phyloP scores from a whole-genome alignment of 2,113 vertebrate genomes.

The Rhabdornis inornatus region DNA sequence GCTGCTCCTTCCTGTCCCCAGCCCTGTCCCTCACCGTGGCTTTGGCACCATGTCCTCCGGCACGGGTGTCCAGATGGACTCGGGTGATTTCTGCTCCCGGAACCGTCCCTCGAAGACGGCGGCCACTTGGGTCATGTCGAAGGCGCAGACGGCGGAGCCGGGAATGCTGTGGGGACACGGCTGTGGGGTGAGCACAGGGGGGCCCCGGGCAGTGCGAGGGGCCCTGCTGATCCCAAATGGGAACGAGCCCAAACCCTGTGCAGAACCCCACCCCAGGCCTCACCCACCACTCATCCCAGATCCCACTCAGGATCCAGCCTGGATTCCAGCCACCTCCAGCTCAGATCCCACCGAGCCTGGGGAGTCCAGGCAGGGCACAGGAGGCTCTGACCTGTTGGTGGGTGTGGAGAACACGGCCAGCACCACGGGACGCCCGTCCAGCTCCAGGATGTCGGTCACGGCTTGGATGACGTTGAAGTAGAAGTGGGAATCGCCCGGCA shows the following conservation, averaged over 20 bases:
- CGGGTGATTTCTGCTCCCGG: slow-evolving; percentile 93
- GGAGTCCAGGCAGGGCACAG: accelerated
- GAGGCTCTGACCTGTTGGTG: slow-evolving; percentile 83
- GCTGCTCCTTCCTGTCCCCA: background rate
- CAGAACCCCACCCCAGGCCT: background rate
- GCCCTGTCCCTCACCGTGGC: slow-evolving; percentile 79
- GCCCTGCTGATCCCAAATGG: background rate
- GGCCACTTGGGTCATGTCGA: slow-evolving; percentile 93
- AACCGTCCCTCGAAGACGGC: slow-evolving; percentile 90
- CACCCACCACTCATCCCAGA: background rate
- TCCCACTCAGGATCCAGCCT: background rate
- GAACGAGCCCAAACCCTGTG: background rate
- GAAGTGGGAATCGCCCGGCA: slow-evolving; percentile 93
- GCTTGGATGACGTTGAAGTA: slow-evolving; percentile 97
- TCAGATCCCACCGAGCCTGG: accelerated
- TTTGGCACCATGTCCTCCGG: slow-evolving; percentile 90
- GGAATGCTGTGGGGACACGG: slow-evolving; percentile 78
- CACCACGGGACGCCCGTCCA: slow-evolving; percentile 88
- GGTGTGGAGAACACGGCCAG: slow-evolving; percentile 93
- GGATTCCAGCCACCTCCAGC: background rate
- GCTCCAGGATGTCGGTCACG: slow-evolving; percentile 86
- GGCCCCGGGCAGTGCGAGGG: accelerated
- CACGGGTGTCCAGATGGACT: slow-evolving; percentile 94
- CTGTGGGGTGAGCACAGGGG: accelerated
- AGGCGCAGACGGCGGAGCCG: slow-evolving; percentile 91